Conservation (phyloP, 2,797 vertebrate species). For the Phyllotis vaccarum region DNA sequence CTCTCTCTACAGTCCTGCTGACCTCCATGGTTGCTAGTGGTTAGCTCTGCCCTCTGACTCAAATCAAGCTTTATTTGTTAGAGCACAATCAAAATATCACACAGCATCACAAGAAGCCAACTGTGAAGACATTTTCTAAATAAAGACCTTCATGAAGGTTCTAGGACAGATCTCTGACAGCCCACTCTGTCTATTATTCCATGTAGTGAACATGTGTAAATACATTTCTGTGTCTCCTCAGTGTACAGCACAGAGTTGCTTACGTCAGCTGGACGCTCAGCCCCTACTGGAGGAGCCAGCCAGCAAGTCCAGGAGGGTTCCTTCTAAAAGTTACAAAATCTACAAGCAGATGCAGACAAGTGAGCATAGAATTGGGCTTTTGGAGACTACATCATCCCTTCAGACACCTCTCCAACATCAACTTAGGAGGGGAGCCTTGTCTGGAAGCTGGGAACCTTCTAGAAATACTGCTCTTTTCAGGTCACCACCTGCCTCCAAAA, state of each 20-base stretch:
- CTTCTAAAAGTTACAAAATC: background rate
- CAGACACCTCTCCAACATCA: background rate
- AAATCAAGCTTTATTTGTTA: too few relatives aligned
- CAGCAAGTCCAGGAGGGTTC: background rate
- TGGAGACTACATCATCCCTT: background rate
- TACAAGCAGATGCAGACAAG: background rate
- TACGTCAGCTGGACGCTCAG: background rate
- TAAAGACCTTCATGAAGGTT: background rate
- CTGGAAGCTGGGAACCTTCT: conserved; percentile 11
- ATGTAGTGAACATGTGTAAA: background rate
- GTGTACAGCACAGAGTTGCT: background rate
- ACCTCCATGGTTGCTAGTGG: too few relatives aligned
- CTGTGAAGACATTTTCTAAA: conserved; percentile 5
- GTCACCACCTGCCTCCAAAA: background rate
- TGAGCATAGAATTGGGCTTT: background rate
- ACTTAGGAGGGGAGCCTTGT: background rate
- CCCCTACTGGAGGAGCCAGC: background rate
- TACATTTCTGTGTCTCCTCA: background rate
- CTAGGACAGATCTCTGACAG: background rate
- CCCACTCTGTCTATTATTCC: background rate
- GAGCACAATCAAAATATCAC: too few relatives aligned
- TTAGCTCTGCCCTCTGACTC: too few relatives aligned
- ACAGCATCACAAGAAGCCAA: background rate
- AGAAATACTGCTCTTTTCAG: background rate
- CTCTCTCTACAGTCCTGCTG: too few relatives aligned